Evolutionary conservation across 2,888 invertebrate genomes (phyloP), one percentile per base, ranked within the genome.

Genomic region (Nezara viridula): DNA sequence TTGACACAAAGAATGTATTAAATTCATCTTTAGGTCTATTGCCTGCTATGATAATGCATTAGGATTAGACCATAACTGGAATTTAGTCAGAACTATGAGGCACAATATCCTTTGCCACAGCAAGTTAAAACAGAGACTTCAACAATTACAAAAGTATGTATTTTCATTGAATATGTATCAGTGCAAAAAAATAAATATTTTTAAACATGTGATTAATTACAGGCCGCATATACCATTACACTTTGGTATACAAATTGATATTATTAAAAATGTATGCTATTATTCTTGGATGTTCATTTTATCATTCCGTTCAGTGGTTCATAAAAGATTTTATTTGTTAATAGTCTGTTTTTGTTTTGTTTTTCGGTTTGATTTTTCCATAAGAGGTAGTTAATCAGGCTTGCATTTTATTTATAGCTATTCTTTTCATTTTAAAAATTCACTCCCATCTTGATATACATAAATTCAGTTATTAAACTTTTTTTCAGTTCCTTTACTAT

Each of bases 81-180:
- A 95, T 90, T 93, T 95, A 81, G 96, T 95, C 0, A 92, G 93
- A 32, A 94, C 94, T 91, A 94, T 95, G 90, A 95, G 94, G 92
- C 94, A 95, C 92, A 95, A 95, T 2, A 95, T 96, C 27, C 92
- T 95, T 86, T 97, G 97, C 92, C 95, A 96, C 92, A 94, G 94
- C 90, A 95, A 95, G 92, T 92, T 96, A 90, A 94, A 95, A 92
- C 93, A 93, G 89, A 95, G 95, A 86, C 93, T 96, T 90, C 93
- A 95, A 91, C 93, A 93, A 73, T 94, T 96, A 90, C 95, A 95
- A 92, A 94, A 94, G 96, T 96, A 93, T 50, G 52, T 86, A 73
- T 81, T 44, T 6, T 21, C 6, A 24, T 32, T 24, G 5, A n/a
- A 44, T 44, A 44, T 44, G 5, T 44, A 7, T 44, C 44, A 44